Evolutionary conservation across 2,113 vertebrate species (phyloP).

Genomic region (Rhinolophus ferrumequinum): DNA sequence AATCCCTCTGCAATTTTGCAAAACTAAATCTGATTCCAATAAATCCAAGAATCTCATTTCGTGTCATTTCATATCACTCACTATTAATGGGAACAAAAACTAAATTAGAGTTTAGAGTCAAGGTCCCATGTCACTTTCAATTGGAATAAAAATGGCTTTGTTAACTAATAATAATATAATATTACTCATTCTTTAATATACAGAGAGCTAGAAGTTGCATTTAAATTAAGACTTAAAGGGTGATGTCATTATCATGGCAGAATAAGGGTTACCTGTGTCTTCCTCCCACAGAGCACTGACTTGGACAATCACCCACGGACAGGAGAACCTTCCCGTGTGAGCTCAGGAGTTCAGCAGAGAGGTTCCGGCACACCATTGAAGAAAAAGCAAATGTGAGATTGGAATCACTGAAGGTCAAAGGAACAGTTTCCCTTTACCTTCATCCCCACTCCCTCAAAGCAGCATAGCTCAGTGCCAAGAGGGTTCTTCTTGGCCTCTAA

Average conservation of each 20-base stretch:
- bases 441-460: not conserved
- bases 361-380: not conserved
- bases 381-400: not conserved
- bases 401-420: not conserved
- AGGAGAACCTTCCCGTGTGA: not conserved
- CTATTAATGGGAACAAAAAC: constrained; percentile 24
- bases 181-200: constrained; percentile 32
- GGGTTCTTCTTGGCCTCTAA: not conserved
- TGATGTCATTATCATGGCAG: not conserved
- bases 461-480: not conserved
- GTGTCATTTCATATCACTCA: not conserved
- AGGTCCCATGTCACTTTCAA: not conserved
- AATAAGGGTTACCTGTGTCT: not conserved
- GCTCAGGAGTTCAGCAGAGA: not conserved
- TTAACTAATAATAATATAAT: constrained; percentile 33
- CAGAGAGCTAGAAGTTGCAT: constrained; percentile 18
- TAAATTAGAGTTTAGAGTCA: constrained; percentile 49
- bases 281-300: not conserved
- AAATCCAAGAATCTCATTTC: not conserved
- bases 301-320: not conserved
- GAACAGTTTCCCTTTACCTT: not conserved
- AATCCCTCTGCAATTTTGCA: constrained; percentile 14
- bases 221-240: constrained; percentile 39
- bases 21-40: constrained; percentile 5
- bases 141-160: constrained; percentile 34